Conservation (phyloP, 2,888 invertebrate genomes). For the Clusia tigrina region DNA sequence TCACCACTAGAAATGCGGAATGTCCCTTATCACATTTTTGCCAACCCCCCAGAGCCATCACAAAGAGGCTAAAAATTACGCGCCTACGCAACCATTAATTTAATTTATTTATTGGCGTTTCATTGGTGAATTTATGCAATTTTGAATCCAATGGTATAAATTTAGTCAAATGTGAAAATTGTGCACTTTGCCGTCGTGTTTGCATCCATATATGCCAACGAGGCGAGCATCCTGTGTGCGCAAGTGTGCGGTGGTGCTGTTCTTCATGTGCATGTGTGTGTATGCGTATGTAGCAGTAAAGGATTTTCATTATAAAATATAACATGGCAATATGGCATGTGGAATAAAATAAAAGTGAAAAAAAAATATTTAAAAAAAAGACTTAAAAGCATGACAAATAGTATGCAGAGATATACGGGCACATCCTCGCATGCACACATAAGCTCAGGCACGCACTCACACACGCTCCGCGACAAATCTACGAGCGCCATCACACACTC, state of each 20-base stretch:
- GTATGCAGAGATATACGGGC: conserved; percentile 49
- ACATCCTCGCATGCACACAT: not conserved
- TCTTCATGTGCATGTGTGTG: not conserved
- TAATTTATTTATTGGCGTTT: conserved; percentile 65
- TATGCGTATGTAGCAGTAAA: conserved; percentile 41
- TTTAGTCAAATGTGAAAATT: conserved; percentile 61
- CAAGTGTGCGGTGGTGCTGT: conserved; percentile 9
- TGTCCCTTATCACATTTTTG: not conserved
- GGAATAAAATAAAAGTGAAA: conserved; percentile 34
- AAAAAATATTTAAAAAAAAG: conserved; percentile 48
- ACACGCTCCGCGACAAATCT: conserved; percentile 32
- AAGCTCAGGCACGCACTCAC: conserved; percentile 3
- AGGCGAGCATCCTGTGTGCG: no score
- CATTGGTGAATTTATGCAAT: conserved; percentile 61
- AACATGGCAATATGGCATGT: conserved; percentile 35
- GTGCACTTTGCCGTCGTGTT: conserved; percentile 52
- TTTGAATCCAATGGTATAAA: conserved; percentile 58
- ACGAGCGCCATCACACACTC: conserved; percentile 41
- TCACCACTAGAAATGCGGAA: not conserved
- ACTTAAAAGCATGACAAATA: conserved; percentile 58
- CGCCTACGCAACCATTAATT: conserved; percentile 54
- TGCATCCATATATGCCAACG: no score
- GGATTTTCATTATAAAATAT: conserved; percentile 63
- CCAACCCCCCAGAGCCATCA: not conserved
- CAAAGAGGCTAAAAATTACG: conserved; percentile 34